A percentile compares a stretch with the other conserved stretches of the same genome.
Evolutionary conservation across 2,797 vertebrate genomes (phyloP).

Genomic region (Acanthiza pusilla): DNA sequence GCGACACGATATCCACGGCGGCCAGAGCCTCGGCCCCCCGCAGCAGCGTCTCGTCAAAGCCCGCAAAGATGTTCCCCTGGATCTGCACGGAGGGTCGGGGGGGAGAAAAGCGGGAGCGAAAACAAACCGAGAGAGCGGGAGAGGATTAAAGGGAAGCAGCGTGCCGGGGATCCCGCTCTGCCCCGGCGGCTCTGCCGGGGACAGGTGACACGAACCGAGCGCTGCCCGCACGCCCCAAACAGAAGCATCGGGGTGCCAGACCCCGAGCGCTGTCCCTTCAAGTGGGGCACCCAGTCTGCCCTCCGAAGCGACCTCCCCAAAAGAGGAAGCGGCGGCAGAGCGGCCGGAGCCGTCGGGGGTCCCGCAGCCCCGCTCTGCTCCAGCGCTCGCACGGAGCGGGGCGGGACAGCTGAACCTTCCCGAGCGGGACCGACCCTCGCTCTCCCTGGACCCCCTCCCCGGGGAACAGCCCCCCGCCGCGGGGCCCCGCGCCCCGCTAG

Average conservation of each 20-base stretch:
- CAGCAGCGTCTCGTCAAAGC: conserved; percentile 89
- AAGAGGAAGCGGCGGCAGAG: neutral
- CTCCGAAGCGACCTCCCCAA: neutral
- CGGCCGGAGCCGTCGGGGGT: neutral
- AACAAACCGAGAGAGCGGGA: neutral
- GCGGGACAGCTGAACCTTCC: neutral
- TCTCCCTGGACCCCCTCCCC: neutral
- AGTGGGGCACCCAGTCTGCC: neutral
- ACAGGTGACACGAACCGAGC: neutral
- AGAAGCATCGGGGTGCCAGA: rapidly evolving
- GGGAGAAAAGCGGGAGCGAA: neutral
- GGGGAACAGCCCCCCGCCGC: neutral
- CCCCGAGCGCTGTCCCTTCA: neutral
- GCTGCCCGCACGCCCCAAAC: rapidly evolving
- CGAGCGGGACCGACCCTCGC: neutral
- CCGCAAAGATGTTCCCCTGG: conserved; percentile 91
- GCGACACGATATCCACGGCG: conserved; percentile 89
- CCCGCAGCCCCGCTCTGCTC: neutral
- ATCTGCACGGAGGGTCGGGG: neutral
- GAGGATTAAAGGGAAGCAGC: neutral
- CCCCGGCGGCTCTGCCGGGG: neutral
- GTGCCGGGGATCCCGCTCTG: neutral
- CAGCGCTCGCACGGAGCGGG: neutral
- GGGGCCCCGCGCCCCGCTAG: no score
- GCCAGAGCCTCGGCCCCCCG: conserved; percentile 90